Conservation (phyloP, 2,888 invertebrate species). For the Phymatocera aterrima region DNA sequence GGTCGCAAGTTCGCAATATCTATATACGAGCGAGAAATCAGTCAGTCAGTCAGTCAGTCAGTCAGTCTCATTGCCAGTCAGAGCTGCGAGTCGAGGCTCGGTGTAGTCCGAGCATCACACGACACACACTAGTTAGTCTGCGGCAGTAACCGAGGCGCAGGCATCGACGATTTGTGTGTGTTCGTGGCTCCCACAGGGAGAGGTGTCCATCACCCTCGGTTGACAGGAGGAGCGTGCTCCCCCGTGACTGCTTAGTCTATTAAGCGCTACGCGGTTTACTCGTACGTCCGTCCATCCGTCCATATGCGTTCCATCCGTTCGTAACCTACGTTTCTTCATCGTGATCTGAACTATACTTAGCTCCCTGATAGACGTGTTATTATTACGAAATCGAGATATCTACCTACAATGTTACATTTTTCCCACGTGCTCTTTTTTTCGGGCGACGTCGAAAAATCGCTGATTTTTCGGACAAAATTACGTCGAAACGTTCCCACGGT, state of each 20-base stretch:
- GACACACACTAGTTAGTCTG: neutral
- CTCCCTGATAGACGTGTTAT: too few species aligned
- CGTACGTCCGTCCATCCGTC: conserved; percentile 48
- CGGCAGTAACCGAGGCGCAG: neutral
- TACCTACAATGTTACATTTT: too few species aligned
- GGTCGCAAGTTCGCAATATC: neutral
- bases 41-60: conserved; percentile 18
- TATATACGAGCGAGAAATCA: neutral
- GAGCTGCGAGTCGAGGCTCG: conserved; percentile 2
- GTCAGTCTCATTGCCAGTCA: conserved; percentile 2
- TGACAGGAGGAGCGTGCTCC: conserved; percentile 71
- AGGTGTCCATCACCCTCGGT: conserved; percentile 73
- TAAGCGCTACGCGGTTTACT: conserved; percentile 44
- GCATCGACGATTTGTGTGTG: conserved; percentile 50
- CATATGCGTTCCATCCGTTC: conserved; percentile 41
- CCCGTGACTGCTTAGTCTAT: conserved; percentile 52
- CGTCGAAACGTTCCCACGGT: too few species aligned
- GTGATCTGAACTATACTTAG: too few species aligned
- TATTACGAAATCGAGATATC: too few species aligned
- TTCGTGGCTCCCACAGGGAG: conserved; percentile 69
- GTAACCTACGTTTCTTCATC: too few species aligned
- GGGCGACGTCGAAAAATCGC: too few species aligned
- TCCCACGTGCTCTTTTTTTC: too few species aligned
- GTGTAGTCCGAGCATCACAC: too few species aligned
- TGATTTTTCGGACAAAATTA: too few species aligned